Base-by-base conservation (phyloP, 2,888 invertebrate species). In the Anodontia alba region DNA sequence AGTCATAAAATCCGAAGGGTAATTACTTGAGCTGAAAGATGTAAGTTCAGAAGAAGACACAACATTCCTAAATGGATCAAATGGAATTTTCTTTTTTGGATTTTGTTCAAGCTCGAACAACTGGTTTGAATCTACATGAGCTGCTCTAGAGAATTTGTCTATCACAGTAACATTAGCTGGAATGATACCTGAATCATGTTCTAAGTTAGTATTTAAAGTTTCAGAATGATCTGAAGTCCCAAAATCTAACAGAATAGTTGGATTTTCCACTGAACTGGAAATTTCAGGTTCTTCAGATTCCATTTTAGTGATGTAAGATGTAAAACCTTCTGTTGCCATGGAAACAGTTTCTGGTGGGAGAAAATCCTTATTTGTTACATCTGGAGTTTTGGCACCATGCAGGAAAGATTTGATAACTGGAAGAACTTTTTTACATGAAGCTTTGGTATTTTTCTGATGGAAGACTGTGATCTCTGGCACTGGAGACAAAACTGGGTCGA, bases 371-470 rank as follows among this genome's bases (percentile, higher is more conserved):
- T 79, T 83, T 0, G 77, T 67, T 7, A 73, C 66, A 62, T 81
- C 80, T 1, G 80, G 80, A 23, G 86, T 83, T 5, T 62, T 31
- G n/a, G 79, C 86, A 17, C 86, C 86, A 67, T 77, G 68, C 8
- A 92, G 78, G 78, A 90, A 90, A 8, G 84, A 81, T 68, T 87
- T 89, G 33, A 94, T 73, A 10, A 93, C 78, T 0, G 94, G 94
- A 62, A 94, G 83, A 54, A 94, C 90, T 76, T 90, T 86, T 87
- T 94, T 94, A 23, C 94, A 78, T 0, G 93, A 93, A 1, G 93
- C 92, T 51, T 86, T 86, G 1, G 90, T 83, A 76, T 94, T 94
- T 38, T 88, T 90, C 86, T 94, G 94, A 12, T 82, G 76, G 78
- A 92, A 94, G 26, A 89, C 80, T 10, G 73, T 73, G 3, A 90